Evolutionary conservation across 35 echinoderm and acorn worm species (phyloP).

Genomic region (Amphiura filiformis): DNA sequence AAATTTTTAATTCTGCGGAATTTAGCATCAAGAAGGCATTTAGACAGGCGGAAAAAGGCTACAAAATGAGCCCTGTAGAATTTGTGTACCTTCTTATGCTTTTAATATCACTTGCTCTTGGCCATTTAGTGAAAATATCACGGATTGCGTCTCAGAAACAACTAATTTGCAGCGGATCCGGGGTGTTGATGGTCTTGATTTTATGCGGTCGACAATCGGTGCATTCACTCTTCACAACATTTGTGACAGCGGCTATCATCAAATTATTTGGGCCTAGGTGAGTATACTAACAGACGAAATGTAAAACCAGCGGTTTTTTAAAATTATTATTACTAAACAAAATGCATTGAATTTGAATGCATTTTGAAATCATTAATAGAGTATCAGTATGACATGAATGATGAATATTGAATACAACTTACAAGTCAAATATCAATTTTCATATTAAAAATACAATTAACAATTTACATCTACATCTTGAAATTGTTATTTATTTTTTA

Average conservation of each 20-base stretch:
- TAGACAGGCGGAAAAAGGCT: too few species aligned
- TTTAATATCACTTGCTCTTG: constrained; percentile 68
- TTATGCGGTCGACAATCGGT: constrained; percentile 69
- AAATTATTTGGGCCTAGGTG: constrained; percentile 50
- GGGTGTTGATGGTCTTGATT: constrained; percentile 46
- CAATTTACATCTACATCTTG: too few species aligned
- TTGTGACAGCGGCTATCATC: constrained; percentile 58
- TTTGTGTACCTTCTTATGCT: constrained; percentile 84
- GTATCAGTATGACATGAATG: too few species aligned
- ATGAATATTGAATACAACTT: too few species aligned
- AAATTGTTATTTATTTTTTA: too few species aligned
- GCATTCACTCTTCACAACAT: constrained; percentile 67
- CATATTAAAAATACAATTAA: too few species aligned
- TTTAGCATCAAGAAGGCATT: neutral
- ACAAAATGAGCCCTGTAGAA: constrained; percentile 63
- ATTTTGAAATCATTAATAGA: too few species aligned
- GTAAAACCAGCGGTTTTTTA: too few species aligned
- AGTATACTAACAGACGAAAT: too few species aligned
- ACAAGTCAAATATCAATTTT: too few species aligned
- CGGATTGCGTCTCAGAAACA: constrained; percentile 45
- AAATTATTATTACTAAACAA: too few species aligned
- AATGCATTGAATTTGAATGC: too few species aligned
- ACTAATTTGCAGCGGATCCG: constrained; percentile 54
- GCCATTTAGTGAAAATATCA: constrained; percentile 66
- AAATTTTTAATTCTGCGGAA: neutral